Conservation (phyloP, 2,113 vertebrate species). For the Sorex araneus region DNA sequence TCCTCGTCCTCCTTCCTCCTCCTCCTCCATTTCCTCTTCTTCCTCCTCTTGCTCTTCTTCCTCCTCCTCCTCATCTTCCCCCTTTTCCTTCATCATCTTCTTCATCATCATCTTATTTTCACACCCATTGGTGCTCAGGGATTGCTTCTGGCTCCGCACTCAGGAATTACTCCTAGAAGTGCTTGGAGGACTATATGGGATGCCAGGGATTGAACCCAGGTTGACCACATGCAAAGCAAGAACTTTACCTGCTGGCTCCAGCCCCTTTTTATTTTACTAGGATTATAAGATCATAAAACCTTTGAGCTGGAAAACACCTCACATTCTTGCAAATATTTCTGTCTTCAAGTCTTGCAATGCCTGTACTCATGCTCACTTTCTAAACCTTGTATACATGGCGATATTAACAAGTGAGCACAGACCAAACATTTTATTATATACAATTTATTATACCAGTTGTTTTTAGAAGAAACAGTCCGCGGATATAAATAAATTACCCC, state of each 20-base stretch:
- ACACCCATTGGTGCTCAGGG: too few relatives aligned
- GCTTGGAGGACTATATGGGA: too few relatives aligned
- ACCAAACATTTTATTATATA: slow-evolving; percentile 44
- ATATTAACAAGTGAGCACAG: slow-evolving; percentile 11
- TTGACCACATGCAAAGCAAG: too few relatives aligned
- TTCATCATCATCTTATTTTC: background rate
- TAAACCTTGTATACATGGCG: background rate
- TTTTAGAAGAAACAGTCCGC: slow-evolving; percentile 24
- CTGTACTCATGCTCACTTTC: background rate
- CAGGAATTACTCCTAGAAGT: too few relatives aligned
- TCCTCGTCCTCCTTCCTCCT: too few relatives aligned
- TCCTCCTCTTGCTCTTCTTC: too few relatives aligned
- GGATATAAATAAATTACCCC: slow-evolving; percentile 32
- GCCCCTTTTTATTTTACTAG: background rate
- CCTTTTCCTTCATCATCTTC: too few relatives aligned
- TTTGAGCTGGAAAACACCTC: background rate
- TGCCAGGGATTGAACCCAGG: too few relatives aligned
- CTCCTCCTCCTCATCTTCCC: background rate
- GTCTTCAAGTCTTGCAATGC: slow-evolving; percentile 3
- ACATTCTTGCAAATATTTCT: background rate
- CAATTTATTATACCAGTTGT: slow-evolving; percentile 33
- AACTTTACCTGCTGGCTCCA: too few relatives aligned
- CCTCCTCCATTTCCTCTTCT: too few relatives aligned
- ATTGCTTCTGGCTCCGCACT: too few relatives aligned
- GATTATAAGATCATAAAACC: slow-evolving; percentile 22